Base-by-base conservation (phyloP, 1,140 invertebrate genomes). In the Pseudobourletiella spinata region DNA sequence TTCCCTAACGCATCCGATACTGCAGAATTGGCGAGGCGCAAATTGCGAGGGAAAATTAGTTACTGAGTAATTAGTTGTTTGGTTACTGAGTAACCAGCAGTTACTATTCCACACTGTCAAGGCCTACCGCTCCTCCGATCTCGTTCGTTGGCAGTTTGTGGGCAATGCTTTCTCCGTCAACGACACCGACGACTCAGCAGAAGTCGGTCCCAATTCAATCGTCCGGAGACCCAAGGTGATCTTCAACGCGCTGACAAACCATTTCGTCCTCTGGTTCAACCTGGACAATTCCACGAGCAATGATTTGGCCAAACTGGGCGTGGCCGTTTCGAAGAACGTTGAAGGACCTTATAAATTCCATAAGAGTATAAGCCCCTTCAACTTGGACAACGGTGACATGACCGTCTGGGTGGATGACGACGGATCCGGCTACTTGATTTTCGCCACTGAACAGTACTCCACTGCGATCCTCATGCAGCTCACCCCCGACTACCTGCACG, bases 281-380 rank as follows among this genome's bases (percentile, higher is more conserved):
- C 82, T 81, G 72, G 82, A 80, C 2, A 83, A 83, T 0, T 75
- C 80, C 69, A 79, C 82, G 24, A 81, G 81, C 0, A 79, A 77
- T 51, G 66, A n/a, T n/a, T n/a, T 81, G 18, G 80, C 81, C 74
- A 69, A 78, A 60, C 76, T 79, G 57, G 79, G 79, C 48, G 70
- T 73, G 2, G 73, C 73, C 14, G 78, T 82, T 11, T 84, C 84
- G 14, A 81, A 78, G 29, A 84, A 82, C 3, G 39, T 57, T 6
- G 32, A 57, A 43, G 56, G 56, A 15, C 56, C 56, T 43, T 57
- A 57, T 26, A 3, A 42, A 6, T 57, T 25, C 56, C 8, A 30
- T 42, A 42, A 42, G 3, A 57, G 56, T 43, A 43, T 57, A 15
- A 22, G 35, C 25, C 56, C 56, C 20, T 57, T 57, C 20, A 26